These are phyloP conservation scores for Chionomys nivalis DNA, from an alignment of 2,113 vertebrate species.

Conservation along the genomic window DNA sequence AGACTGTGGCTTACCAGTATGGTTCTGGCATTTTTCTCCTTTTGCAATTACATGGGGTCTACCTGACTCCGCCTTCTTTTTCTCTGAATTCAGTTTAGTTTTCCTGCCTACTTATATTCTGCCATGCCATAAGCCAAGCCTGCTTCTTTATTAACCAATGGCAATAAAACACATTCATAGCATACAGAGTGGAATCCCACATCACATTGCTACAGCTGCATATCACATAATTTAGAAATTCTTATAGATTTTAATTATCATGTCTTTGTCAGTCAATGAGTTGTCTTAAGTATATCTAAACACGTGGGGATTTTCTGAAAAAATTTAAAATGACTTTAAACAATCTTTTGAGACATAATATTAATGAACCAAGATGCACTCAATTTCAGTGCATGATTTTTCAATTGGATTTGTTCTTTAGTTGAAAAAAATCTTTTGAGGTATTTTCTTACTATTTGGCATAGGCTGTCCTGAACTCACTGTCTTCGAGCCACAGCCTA, in stretches of 20 bases:
- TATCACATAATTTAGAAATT: not conserved
- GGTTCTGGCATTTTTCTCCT: too few relatives aligned
- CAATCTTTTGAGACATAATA: not conserved
- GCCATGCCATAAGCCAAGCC: too few relatives aligned
- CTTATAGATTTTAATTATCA: slow-evolving; percentile 1
- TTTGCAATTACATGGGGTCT: too few relatives aligned
- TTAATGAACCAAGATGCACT: not conserved
- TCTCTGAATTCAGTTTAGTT: too few relatives aligned
- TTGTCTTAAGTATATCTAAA: not conserved
- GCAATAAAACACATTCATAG: too few relatives aligned
- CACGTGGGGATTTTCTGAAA: not conserved
- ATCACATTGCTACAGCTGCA: not conserved
- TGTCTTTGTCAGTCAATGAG: not conserved
- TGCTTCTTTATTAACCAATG: too few relatives aligned
- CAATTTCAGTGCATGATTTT: not conserved
- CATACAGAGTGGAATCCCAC: too few relatives aligned
- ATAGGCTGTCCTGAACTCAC: not conserved
- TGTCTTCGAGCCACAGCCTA: not conserved
- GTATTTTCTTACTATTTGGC: not conserved
- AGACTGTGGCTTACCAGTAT: too few relatives aligned
- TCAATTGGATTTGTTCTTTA: not conserved
- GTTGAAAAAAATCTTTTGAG: not conserved
- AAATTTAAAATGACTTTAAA: slow-evolving; percentile 8
- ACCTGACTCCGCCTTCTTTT: too few relatives aligned
- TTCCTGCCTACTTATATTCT: too few relatives aligned